A percentile compares a stretch with the other conserved stretches of the same genome.
Evolutionary conservation across 2,113 vertebrate genomes (phyloP).

Genomic region (Phycodurus eques): DNA sequence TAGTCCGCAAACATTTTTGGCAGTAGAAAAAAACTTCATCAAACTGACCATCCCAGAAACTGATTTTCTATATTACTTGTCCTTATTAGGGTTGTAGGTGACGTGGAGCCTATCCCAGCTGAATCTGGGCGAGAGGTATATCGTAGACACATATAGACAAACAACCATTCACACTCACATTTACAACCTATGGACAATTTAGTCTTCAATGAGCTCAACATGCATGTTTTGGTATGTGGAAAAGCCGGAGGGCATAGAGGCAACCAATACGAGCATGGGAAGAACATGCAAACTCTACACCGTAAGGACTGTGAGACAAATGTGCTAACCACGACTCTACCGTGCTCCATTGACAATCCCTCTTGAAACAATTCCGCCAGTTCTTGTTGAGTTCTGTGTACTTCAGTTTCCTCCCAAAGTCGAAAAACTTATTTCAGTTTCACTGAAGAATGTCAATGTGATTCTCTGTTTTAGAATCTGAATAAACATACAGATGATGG

Average conservation of each 20-base stretch:
- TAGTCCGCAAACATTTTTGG: constrained; percentile 3
- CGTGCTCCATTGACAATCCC: not conserved
- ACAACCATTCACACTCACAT: not conserved
- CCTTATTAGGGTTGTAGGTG: not conserved
- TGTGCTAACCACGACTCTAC: not conserved
- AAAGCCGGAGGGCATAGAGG: not conserved
- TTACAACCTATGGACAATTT: not conserved
- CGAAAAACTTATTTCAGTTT: not conserved
- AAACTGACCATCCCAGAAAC: not conserved
- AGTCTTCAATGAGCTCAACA: not conserved
- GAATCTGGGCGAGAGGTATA: not conserved
- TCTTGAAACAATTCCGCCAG: not conserved
- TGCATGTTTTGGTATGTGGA: not conserved
- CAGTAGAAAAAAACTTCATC: not conserved
- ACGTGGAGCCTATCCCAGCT: not conserved
- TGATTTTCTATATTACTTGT: not conserved
- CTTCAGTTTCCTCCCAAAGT: not conserved
- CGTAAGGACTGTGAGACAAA: not conserved
- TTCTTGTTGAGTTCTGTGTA: not conserved
- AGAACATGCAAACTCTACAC: not conserved
- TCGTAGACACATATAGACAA: no score
- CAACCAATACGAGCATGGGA: not conserved
- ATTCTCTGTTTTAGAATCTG: not conserved
- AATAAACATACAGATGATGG: not conserved
- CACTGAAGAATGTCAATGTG: not conserved